Percentiles rank a stretch among this genome's conserved stretches.
phyloP scores from a whole-genome alignment of 2,113 vertebrate species.

The Bubo blakistoni region DNA sequence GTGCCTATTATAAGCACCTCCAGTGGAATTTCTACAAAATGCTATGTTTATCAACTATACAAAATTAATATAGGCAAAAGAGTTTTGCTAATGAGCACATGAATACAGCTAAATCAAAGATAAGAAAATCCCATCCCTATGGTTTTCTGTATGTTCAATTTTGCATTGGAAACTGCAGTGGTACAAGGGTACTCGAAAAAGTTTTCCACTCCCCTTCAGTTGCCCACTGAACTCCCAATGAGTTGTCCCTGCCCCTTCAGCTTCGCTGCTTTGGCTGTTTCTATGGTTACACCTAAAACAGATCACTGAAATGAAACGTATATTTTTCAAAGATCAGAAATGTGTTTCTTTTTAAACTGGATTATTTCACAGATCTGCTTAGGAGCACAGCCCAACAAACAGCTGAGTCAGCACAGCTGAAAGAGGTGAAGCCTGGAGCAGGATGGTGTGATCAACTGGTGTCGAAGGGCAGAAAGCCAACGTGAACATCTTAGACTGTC shows the following conservation, averaged over 20 bases:
- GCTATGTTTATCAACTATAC: not conserved
- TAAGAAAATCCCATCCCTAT: not conserved
- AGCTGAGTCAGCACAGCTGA: not conserved
- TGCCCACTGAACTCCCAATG: not conserved
- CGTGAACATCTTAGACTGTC: not conserved
- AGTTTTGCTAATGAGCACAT: not conserved
- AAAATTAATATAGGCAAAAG: not conserved
- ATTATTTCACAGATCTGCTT: not conserved
- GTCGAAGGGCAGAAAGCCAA: not conserved
- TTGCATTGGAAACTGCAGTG: not conserved
- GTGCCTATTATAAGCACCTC: not conserved
- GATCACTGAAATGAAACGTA: not conserved
- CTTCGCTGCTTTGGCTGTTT: not conserved
- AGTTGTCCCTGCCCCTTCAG: not conserved
- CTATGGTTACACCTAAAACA: not conserved
- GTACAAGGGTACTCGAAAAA: not conserved
- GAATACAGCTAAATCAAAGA: not conserved
- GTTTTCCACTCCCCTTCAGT: not conserved
- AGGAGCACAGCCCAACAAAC: not conserved
- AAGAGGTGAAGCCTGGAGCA: not conserved
- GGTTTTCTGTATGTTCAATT: not conserved
- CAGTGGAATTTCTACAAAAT: not conserved
- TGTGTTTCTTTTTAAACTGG: conserved; percentile 16
- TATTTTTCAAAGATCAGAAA: not conserved
- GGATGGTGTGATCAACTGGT: not conserved